A percentile compares a stretch with the other conserved stretches of the same genome.
These are phyloP conservation scores for Hippocampus kuda DNA, from an alignment of 2,797 vertebrate species.

Conservation along the genomic window DNA sequence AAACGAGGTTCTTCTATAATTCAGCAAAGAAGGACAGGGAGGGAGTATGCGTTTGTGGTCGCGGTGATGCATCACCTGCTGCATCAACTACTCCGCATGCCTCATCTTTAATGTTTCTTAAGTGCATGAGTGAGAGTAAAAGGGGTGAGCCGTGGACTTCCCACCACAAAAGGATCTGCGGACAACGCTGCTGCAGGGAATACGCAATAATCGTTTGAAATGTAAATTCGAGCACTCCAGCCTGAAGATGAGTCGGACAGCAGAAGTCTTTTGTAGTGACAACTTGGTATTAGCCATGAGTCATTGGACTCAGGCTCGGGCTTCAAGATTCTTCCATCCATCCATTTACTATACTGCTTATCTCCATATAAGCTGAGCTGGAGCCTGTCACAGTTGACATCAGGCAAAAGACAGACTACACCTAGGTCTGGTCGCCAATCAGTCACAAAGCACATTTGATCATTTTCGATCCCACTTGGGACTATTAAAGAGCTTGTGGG, in stretches of 20 bases:
- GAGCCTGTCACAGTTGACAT: background rate
- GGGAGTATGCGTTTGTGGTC: conserved; percentile 16
- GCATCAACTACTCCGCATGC: conserved; percentile 17
- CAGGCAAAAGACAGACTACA: no score
- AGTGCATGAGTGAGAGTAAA: conserved; percentile 29
- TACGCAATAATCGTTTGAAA: conserved; percentile 21
- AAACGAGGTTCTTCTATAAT: conserved; percentile 61
- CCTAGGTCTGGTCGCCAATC: background rate
- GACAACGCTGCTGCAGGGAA: conserved; percentile 18
- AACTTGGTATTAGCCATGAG: conserved; percentile 11
- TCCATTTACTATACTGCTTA: background rate
- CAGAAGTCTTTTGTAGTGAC: background rate
- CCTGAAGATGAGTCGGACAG: conserved; percentile 4
- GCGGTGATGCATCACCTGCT: conserved; percentile 9
- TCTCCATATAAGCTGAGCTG: background rate
- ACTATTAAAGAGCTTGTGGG: no score
- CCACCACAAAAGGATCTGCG: conserved; percentile 13
- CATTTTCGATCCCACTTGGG: no score
- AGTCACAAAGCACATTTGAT: background rate
- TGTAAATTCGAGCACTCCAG: conserved; percentile 17
- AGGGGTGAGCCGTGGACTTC: conserved; percentile 26
- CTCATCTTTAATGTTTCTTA: conserved; percentile 25
- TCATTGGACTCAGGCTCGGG: conserved; percentile 2
- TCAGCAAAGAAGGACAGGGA: conserved; percentile 51
- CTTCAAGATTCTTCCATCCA: conserved; percentile 1